Evolutionary conservation across 2,797 vertebrate species (phyloP), one percentile per base, ranked within the genome.

Genomic region (Fundulus diaphanus): DNA sequence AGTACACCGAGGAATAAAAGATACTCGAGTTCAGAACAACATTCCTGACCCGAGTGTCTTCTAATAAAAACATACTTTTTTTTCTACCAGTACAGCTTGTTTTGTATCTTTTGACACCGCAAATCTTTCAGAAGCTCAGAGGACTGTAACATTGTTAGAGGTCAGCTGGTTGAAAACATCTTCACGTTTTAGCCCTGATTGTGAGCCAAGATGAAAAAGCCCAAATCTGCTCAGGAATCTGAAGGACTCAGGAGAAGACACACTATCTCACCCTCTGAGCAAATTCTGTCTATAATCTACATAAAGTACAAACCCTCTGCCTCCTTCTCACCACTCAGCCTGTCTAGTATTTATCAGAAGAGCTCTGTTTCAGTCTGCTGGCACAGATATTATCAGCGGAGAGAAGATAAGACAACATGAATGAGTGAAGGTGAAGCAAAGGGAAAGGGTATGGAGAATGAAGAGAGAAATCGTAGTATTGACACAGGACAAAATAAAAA

Each of bases 311-410:
- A 72, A 71, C 77, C 76, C 61, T 72, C 42, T 35, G 65, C 31
- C 72, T 69, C 63, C 68, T n/a, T 76, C 76, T 80, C 82, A 69
- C 65, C 66, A 44, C 74, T 24, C 20, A 40, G 72, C 83, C 74
- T 77, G 85, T 80, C 80, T 86, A 79, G 84, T 77, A 75, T 90
- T 89, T 89, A 90, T 90, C 87, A 72, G 78, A 82, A 35, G 73
- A 86, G 90, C 86, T 90, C 82, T 51, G 84, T 90, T 90, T 88
- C 89, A 87, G 86, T 78, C 85, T 87, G 85, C 67, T 40, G 83
- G 83, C 82, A 71, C 63, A 87, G 90, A 92, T 91, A 42, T 52
- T 83, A 90, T 92, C 86, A 77, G n/a, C 48, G 6, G n/a, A 81
- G 70, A 79, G 75, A 70, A 86, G 90, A 92, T 90, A 90, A 90